Evolutionary conservation across 2,888 invertebrate species (phyloP), one percentile per base, ranked within the genome.

Genomic region (Invenusta paracnida): DNA sequence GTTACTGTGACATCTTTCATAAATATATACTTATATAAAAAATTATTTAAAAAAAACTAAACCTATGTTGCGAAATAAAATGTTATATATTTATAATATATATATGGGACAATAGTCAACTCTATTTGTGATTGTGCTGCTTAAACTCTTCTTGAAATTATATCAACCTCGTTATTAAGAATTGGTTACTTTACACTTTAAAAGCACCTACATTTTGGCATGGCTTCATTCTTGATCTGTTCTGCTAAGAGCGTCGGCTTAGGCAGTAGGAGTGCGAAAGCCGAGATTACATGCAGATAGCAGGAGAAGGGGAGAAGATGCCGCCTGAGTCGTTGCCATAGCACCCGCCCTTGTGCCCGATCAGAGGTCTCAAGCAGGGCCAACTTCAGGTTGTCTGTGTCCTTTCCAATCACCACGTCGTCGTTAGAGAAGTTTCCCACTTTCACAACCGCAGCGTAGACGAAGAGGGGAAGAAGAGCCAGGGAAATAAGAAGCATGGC

Each of bases 151-250:
- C 25, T n/a, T n/a, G 11, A 73, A n/a, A n/a, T n/a, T n/a, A n/a
- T n/a, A n/a, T n/a, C n/a, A n/a, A n/a, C n/a, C n/a, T n/a, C n/a
- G n/a, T n/a, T n/a, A n/a, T n/a, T n/a, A n/a, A n/a, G n/a, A n/a
- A n/a, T n/a, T n/a, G n/a, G n/a, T n/a, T n/a, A n/a, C n/a, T n/a
- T n/a, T n/a, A n/a, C n/a, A n/a, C n/a, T n/a, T n/a, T 73, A 73
- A 73, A n/a, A 73, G 25, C 2, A 73, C 27, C 25, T 23, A 82
- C 29, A 17, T 29, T 82, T 82, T n/a, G 81, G 29, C 17, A 85
- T 29, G n/a, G 31, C 81, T 85, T 82, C 85, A 25, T 85, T 85
- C 82, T 81, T 79, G 23, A 85, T 82, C 82, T 81, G 79, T 84
- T 85, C 85, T 0, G 85, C 85, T 25, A 30, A 23, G 23, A 85